A percentile compares a stretch with the other conserved stretches of the same genome.
These are phyloP conservation scores for Oenanthe oenanthe DNA, from an alignment of 2,113 vertebrate species.

Conservation along the genomic window DNA sequence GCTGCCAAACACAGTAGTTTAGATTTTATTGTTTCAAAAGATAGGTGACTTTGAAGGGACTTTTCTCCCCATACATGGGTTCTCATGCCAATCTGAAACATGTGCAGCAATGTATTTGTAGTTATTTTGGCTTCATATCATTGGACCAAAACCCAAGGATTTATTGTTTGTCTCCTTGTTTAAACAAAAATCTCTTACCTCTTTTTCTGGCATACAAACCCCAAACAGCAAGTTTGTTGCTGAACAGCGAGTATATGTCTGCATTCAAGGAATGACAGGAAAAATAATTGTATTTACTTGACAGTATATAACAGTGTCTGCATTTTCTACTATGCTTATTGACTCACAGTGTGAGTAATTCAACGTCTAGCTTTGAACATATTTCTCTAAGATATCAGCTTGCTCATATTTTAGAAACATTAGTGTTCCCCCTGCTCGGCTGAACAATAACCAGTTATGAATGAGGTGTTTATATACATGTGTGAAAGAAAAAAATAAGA, in stretches of 20 bases:
- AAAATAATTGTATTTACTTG: background rate
- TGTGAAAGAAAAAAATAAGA: background rate
- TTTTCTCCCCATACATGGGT: rapidly evolving
- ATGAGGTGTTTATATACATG: background rate
- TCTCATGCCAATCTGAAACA: background rate
- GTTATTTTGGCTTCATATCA: background rate
- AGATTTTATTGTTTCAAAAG: background rate
- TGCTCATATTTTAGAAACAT: background rate
- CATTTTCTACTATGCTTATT: background rate
- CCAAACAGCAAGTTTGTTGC: background rate
- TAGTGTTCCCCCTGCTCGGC: background rate
- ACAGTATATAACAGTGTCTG: background rate
- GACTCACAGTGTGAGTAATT: background rate
- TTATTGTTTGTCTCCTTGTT: background rate
- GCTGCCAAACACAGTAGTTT: background rate
- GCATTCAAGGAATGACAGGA: background rate
- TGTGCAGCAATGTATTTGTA: background rate
- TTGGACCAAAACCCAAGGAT: background rate
- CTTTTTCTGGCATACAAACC: background rate
- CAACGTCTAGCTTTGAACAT: background rate
- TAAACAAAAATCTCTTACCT: background rate
- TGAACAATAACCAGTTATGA: background rate
- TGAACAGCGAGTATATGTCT: background rate
- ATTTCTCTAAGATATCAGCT: background rate
- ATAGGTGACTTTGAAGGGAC: background rate